Evolutionary conservation across 37 sponge, comb jelly and placozoan genomes (phyloP), one percentile per base, ranked within the genome.

Genomic region (Geodia barretti): DNA sequence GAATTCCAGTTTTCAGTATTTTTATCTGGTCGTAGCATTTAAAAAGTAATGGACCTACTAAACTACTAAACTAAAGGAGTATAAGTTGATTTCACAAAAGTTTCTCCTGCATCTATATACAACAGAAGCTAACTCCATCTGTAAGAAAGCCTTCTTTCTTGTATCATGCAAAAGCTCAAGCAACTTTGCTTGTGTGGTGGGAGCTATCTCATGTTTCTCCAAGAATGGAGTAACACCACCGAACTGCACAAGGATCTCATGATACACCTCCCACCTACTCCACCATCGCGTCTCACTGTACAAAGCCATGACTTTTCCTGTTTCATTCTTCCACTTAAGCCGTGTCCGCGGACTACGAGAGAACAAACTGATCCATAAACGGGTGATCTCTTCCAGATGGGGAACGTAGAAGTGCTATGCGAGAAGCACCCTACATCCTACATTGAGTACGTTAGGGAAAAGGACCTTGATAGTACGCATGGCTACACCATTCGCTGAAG

Each of bases 81-180:
- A n/a, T n/a, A n/a, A n/a, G 75, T 74, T 24, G 75, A 54, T 41
- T 74, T 74, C n/a, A 74, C 75, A 74, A 74, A 74, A 3, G 14
- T 4, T 60, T 74, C 59, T 19, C 75, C 54, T 7, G 5, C 3
- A 20, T 74, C 60, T 47, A n/a, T n/a, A n/a, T n/a, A 74, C 28
- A 5, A 74, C 26, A n/a, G 75, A 26, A n/a, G 75, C 75, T 9
- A 47, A 17, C 25, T 74, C 60, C 31, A 74, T 4, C 25, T 43
- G 17, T 7, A 74, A 39, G 60, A 58, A 58, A 11, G 31, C 38
- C 4, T 30, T 35, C 36, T 34, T 70, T 8, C 14, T 3, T 4
- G 30, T 4, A 41, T 74, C 75, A 74, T 26, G 3, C 26, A 74
- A 23, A 3, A 74, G 26, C 5, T 4, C 8, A 3, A 38, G 9